Base-by-base conservation (phyloP, 1,140 invertebrate genomes). In the Cydia fagiglandana region DNA sequence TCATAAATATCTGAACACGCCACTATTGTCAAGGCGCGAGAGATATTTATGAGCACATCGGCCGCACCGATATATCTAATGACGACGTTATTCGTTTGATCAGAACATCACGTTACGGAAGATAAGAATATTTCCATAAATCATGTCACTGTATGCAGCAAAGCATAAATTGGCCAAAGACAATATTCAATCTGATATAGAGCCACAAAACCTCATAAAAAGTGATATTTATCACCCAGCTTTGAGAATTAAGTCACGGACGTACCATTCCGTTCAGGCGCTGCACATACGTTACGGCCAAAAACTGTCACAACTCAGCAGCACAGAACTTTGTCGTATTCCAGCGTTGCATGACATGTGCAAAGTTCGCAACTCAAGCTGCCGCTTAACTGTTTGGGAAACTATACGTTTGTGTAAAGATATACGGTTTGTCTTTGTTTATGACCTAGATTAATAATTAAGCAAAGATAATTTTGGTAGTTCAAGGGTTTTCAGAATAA, bases 221-320 rank as follows among this genome's bases (percentile, higher is more conserved):
- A 61, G 17, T 24, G 20, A 24, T 61, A 61, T 61, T 61, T 61
- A 61, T 24, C 56, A 61, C 56, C 53, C 6, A 15, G 56, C 56
- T 61, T 12, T 6, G 56, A 56, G 53, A 61, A 56, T 56, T n/a
- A 61, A 61, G 56, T 24, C 56, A 61, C 56, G 56, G 56, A 12
- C 45, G 50, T 17, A 7, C 56, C 20, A 61, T 61, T 61, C 10
- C 20, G 56, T 61, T 61, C 56, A 61, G 56, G 0, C 56, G 56
- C 20, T 73, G 50, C 50, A 13, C 10, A 53, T 70, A 74, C 34
- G 50, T 68, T 74, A 30, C 68, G 70, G 9, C 47, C 64, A 74
- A 78, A 78, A 78, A 78, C 66, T 79, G 76, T 77, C 75, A 73
- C 77, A 77, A 61, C 56, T 61, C 53, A 56, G 53, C 53, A 17